Base-by-base conservation (phyloP, 2,888 invertebrate genomes). In the Coelinius sp. region DNA sequence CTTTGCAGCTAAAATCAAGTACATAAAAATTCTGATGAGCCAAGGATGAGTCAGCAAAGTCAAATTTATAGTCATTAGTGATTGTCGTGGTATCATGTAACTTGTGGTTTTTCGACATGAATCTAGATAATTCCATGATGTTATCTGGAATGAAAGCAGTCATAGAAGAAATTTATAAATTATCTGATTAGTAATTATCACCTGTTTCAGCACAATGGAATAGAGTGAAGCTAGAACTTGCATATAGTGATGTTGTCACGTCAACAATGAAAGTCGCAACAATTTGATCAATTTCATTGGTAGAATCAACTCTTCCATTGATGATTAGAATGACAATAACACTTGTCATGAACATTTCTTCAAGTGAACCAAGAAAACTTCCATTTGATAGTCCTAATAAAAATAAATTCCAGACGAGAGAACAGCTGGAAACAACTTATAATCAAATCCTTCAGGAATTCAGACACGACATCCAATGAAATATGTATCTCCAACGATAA, bases 1-100 rank as follows among this genome's bases (percentile, higher is more conserved):
- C 73, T 2, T 77, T 75, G 67, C 85, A 85, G 22, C 81, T 70
- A 12, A 82, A 67, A 27, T 85, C 81, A 27, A 85, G 64, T 20
- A 82, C 72, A 53, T 81, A 75, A 3, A 81, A 63, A 7, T 74
- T 72, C 25, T 63, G 76, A 53, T 84, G 83, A 14, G 25, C 24
- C 38, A 41, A 2, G 2, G 12, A 5, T 24, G 38, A 24, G 4
- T 14, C 2, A 4, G 0, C 22, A n/a, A 38, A 10, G 24, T 1
- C 8, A 12, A 41, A 63, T 41, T n/a, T 24, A 24, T 59, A 35
- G 8, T 65, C 68, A 2, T 76, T 68, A n/a, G 73, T 52, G 1
- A 56, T 69, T 4, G 66, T 68, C 10, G 68, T 49, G 20, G 81
- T 69, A 46, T 75, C 73, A 27, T 78, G 78, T 0, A 70, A 25